These are phyloP conservation scores for Microtus pennsylvanicus DNA, from an alignment of 2,113 vertebrate genomes.

Conservation along the genomic window DNA sequence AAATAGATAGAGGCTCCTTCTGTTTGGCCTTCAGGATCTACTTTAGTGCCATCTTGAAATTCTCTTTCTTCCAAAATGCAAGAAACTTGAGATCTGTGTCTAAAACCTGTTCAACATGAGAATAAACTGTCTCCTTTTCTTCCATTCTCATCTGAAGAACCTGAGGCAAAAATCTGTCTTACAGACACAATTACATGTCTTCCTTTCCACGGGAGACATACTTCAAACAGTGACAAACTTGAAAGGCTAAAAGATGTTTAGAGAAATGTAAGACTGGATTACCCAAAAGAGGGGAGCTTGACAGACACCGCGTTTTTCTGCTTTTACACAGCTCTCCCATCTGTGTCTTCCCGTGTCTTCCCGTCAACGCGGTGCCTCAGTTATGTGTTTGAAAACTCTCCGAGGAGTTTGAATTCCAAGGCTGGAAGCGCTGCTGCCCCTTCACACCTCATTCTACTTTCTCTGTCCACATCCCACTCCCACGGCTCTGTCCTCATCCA, in stretches of 20 bases:
- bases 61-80: not conserved
- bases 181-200: not conserved
- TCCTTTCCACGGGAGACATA: conserved; percentile 12
- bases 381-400: not conserved
- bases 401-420: not conserved
- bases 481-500: not conserved
- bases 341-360: not conserved
- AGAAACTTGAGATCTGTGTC: not conserved
- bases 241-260: not conserved
- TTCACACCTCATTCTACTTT: not conserved
- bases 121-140: not conserved
- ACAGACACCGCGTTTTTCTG: not conserved
- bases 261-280: not conserved
- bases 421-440: not conserved
- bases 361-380: not conserved
- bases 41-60: not conserved
- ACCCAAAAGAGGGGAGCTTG: not conserved
- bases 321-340: not conserved
- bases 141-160: not conserved
- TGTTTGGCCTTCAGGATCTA: not conserved
- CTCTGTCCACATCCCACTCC: not conserved
- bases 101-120: not conserved
- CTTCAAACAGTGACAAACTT: conserved; percentile 1
- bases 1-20: not conserved
- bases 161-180: not conserved